Conservation (phyloP, 2,113 vertebrate species). For the Leptodactylus fuscus region DNA sequence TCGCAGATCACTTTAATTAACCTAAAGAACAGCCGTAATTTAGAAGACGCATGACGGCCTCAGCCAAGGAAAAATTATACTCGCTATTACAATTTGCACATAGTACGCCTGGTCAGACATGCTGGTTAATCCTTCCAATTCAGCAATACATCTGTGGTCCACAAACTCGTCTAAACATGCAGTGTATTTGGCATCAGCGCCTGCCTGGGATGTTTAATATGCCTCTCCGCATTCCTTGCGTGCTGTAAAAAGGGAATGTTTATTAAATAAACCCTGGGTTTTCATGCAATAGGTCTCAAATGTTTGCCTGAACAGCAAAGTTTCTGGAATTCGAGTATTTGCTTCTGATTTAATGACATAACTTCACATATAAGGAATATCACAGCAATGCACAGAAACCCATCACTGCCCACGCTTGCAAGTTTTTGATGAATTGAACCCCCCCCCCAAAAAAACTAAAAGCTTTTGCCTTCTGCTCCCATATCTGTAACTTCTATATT, state of each 20-base stretch:
- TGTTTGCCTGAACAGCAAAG: slow-evolving; percentile 18
- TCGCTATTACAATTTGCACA: slow-evolving; percentile 59
- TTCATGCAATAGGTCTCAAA: slow-evolving; percentile 45
- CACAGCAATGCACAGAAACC: too few species aligned
- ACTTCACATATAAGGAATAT: neutral
- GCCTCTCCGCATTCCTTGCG: slow-evolving; percentile 55
- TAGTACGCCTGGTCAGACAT: neutral
- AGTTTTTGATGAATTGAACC: too few species aligned
- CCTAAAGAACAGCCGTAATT: slow-evolving; percentile 53
- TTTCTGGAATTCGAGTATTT: neutral
- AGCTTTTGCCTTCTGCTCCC: too few species aligned
- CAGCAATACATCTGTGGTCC: slow-evolving; percentile 33
- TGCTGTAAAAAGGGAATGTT: slow-evolving; percentile 54
- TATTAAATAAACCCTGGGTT: slow-evolving; percentile 59
- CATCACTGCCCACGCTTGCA: too few species aligned
- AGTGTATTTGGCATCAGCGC: slow-evolving; percentile 59
- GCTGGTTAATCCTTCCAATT: slow-evolving; percentile 57
- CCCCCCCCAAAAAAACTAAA: too few species aligned
- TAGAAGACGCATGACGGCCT: slow-evolving; percentile 59
- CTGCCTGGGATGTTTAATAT: slow-evolving; percentile 64
- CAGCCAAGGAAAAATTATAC: slow-evolving; percentile 61
- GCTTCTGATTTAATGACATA: slow-evolving; percentile 16
- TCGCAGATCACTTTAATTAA: slow-evolving; percentile 60
- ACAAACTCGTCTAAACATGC: slow-evolving; percentile 59
- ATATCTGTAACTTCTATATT: too few species aligned